Evolutionary conservation across 2,888 invertebrate genomes (phyloP).

Genomic region (Phymatocera aterrima): DNA sequence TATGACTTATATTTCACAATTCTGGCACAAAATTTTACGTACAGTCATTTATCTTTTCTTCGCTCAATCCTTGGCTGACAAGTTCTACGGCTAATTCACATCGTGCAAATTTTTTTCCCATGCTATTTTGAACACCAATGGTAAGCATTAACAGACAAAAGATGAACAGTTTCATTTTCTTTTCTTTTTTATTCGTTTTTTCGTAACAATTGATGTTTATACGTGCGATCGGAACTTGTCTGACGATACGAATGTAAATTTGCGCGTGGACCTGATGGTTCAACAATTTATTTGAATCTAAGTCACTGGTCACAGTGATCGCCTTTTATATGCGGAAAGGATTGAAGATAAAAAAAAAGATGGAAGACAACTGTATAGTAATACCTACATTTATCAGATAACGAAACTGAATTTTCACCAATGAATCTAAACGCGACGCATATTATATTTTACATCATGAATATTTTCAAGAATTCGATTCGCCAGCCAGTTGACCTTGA

Average conservation of each 20-base stretch:
- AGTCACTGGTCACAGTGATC: not conserved
- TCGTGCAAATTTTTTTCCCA: constrained; percentile 15
- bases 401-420: not conserved
- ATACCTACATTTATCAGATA: constrained; percentile 1
- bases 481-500: not conserved
- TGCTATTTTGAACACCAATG: not conserved
- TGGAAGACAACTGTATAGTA: not conserved
- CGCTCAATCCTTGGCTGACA: constrained; percentile 11
- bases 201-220: not conserved
- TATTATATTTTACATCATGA: not conserved
- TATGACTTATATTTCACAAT: not conserved
- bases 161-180: not conserved
- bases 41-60: constrained; percentile 29
- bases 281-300: constrained; percentile 6
- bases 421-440: not conserved
- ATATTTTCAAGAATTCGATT: not conserved
- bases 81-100: constrained; percentile 18
- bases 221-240: not conserved
- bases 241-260: not conserved
- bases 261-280: not conserved
- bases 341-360: not conserved
- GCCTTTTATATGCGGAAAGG: constrained; percentile 3
- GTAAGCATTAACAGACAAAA: not conserved
- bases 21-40: not conserved
- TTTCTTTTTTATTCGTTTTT: not conserved